These are phyloP conservation scores for Allolobophora icterica DNA, from an alignment of 2,888 invertebrate genomes.

Conservation along the genomic window DNA sequence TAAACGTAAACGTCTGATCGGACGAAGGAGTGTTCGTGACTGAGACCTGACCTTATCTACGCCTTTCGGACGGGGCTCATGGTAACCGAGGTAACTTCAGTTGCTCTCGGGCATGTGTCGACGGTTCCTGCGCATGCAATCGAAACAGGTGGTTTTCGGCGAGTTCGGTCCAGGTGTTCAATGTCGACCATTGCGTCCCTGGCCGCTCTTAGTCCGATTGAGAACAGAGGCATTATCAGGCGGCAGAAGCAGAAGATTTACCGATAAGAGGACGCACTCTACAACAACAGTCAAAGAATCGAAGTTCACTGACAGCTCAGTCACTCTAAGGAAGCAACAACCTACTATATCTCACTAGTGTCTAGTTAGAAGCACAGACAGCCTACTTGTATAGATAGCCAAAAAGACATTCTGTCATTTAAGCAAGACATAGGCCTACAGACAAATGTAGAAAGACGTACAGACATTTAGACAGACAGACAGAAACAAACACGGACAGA, in stretches of 20 bases:
- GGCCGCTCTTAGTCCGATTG: slow-evolving; percentile 28
- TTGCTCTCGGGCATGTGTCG: slow-evolving; percentile 39
- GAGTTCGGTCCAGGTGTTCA: slow-evolving; percentile 37
- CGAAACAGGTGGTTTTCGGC: slow-evolving; percentile 26
- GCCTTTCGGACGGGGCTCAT: background rate
- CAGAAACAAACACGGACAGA: background rate
- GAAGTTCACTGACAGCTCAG: background rate
- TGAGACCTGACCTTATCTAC: slow-evolving; percentile 12
- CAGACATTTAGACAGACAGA: background rate
- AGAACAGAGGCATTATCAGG: slow-evolving; percentile 29
- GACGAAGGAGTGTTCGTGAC: slow-evolving; percentile 35
- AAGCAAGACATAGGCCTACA: too few species aligned
- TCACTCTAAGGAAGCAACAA: too few species aligned
- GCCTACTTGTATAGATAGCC: too few species aligned
- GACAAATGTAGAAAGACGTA: background rate
- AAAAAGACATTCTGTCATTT: too few species aligned
- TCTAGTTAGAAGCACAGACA: too few species aligned
- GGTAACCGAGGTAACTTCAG: slow-evolving; percentile 39
- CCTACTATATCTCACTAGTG: too few species aligned
- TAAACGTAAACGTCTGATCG: slow-evolving; percentile 42
- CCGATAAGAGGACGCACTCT: background rate
- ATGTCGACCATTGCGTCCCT: slow-evolving; percentile 41
- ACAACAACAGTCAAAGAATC: too few species aligned
- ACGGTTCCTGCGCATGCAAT: background rate
- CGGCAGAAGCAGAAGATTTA: background rate